Conservation (phyloP, 2,113 vertebrate species). For the Ornithorhynchus anatinus region DNA sequence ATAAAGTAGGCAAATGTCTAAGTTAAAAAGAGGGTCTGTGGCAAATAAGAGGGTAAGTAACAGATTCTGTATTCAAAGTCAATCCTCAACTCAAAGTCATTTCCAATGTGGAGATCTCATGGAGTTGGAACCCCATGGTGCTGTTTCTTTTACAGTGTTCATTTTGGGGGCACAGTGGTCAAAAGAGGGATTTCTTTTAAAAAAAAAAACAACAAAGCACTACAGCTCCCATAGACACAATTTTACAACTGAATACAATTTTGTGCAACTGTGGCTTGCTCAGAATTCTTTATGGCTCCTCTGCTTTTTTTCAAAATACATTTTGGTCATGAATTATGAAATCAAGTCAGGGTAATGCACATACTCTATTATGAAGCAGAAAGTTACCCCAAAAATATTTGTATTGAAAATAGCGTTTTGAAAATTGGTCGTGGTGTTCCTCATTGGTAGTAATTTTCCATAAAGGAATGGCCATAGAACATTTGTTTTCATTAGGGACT, state of each 20-base stretch:
- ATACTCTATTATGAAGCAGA: conserved; percentile 22
- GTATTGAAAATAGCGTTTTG: conserved; percentile 19
- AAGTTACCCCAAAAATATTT: conserved; percentile 43
- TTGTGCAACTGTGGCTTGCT: conserved; percentile 6
- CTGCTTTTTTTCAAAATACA: conserved; percentile 12
- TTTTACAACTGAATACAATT: conserved; percentile 50
- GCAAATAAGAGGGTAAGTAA: not conserved
- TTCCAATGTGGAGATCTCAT: not conserved
- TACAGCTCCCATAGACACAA: conserved; percentile 30
- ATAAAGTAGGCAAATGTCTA: not conserved
- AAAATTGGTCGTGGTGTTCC: conserved; percentile 15
- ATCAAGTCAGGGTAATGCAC: conserved; percentile 33
- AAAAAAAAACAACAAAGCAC: not conserved
- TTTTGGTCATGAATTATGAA: conserved; percentile 33
- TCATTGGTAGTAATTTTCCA: conserved; percentile 26
- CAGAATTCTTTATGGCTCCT: not conserved
- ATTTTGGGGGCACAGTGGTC: conserved; percentile 24
- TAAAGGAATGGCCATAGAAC: conserved; percentile 13
- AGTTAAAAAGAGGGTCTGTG: not conserved
- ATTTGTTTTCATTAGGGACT: conserved; percentile 19
- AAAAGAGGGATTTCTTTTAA: not conserved
- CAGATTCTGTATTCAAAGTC: not conserved
- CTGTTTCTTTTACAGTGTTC: conserved; percentile 35
- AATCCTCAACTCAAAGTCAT: conserved; percentile 11
- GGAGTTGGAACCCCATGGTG: not conserved